These are phyloP conservation scores for Ganaspis brasiliensis DNA, from an alignment of 2,888 invertebrate species.

Conservation along the genomic window DNA sequence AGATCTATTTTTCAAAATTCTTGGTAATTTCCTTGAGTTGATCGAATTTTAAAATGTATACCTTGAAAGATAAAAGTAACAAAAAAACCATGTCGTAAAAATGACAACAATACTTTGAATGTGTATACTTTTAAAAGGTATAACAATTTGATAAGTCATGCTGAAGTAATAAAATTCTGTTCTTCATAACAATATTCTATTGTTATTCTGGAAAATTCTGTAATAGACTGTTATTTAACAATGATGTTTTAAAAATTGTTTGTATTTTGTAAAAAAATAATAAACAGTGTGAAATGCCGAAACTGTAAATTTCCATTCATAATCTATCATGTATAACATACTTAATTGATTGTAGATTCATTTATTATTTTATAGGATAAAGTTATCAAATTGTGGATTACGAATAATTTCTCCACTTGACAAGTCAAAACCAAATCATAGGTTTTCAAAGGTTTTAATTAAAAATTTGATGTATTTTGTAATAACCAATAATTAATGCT, in stretches of 20 bases:
- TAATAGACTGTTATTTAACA: neutral
- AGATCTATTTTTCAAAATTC: too few relatives aligned
- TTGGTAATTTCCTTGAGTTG: neutral
- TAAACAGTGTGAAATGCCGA: too few relatives aligned
- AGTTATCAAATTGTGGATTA: too few relatives aligned
- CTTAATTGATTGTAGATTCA: too few relatives aligned
- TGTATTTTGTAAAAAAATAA: neutral
- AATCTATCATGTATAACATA: too few relatives aligned
- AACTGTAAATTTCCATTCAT: too few relatives aligned
- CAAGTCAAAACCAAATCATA: too few relatives aligned
- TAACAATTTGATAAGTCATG: slow-evolving; percentile 9
- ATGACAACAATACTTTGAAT: neutral
- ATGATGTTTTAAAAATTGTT: neutral
- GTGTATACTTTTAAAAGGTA: neutral
- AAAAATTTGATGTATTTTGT: too few relatives aligned
- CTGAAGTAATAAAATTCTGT: slow-evolving; percentile 10
- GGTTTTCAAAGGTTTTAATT: too few relatives aligned
- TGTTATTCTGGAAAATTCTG: neutral
- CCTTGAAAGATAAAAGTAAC: neutral
- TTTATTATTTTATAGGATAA: too few relatives aligned
- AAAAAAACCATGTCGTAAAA: neutral
- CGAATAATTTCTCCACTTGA: too few relatives aligned
- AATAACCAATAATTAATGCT: too few relatives aligned
- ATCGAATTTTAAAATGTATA: neutral
- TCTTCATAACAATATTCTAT: neutral